A percentile compares a stretch with the other conserved stretches of the same genome.
Evolutionary conservation across 2,888 invertebrate genomes (phyloP).

Genomic region (Brenthis hecate): DNA sequence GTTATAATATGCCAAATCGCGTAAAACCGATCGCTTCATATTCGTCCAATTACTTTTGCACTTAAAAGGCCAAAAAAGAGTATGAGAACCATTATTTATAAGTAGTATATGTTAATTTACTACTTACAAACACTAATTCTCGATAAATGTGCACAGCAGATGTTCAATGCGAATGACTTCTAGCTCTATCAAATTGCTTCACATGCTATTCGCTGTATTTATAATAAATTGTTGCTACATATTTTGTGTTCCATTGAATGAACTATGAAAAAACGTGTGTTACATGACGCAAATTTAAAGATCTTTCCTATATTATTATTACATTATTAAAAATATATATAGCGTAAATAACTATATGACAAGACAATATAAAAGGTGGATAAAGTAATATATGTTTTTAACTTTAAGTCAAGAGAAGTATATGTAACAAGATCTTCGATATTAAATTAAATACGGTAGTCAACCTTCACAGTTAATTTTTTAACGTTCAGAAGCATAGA

Average conservation of each 20-base stretch:
- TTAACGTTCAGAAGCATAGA: no score
- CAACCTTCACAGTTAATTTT: background rate
- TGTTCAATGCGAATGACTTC: constrained; percentile 52
- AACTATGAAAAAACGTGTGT: constrained; percentile 14
- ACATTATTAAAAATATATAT: no score
- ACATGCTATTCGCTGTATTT: constrained; percentile 25
- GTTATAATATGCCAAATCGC: no score
- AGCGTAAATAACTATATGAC: no score
- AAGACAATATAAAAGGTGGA: no score
- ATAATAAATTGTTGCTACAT: constrained; percentile 26
- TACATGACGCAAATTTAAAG: constrained; percentile 1
- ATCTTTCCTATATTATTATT: background rate
- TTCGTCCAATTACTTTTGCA: background rate
- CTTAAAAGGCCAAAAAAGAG: background rate
- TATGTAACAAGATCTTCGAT: background rate
- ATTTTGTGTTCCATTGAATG: constrained; percentile 22
- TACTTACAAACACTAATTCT: constrained; percentile 20
- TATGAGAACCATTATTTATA: constrained; percentile 17
- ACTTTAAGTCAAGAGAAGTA: no score
- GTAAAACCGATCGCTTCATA: no score
- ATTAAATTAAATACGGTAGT: background rate
- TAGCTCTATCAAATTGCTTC: constrained; percentile 28
- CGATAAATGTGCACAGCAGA: constrained; percentile 47
- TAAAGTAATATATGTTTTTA: no score
- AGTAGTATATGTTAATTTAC: background rate